A percentile compares a stretch with the other conserved stretches of the same genome.
Conservation (phyloP, 2,113 vertebrate species). For the Cyprinodon brontotheroides region DNA sequence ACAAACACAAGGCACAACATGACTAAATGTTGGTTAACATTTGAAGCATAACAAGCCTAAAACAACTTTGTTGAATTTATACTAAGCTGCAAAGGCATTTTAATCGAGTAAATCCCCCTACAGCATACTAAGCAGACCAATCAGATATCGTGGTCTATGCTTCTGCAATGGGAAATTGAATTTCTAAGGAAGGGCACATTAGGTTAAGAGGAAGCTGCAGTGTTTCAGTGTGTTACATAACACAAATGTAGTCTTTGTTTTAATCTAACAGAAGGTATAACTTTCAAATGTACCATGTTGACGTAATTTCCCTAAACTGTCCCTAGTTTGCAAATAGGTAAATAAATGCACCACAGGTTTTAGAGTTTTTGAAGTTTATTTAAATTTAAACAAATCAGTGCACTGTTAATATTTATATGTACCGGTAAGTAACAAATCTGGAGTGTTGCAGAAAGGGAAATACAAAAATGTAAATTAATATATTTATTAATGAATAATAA, state of each 20-base stretch:
- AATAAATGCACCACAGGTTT: not conserved
- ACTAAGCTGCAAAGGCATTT: not conserved
- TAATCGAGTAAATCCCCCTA: not conserved
- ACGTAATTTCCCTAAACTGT: not conserved
- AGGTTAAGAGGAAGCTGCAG: not conserved
- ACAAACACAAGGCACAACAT: not conserved
- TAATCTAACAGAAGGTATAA: not conserved
- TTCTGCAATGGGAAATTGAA: not conserved
- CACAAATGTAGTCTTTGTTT: not conserved
- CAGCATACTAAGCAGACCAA: not conserved
- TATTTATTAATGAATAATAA: not conserved
- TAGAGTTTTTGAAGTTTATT: not conserved
- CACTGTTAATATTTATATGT: not conserved
- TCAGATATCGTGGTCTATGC: not conserved
- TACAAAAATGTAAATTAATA: not conserved
- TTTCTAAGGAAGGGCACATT: not conserved
- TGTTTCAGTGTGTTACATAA: not conserved
- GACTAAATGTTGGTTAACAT: not conserved
- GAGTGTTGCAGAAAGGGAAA: not conserved
- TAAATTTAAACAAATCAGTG: not conserved
- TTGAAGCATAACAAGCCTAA: not conserved
- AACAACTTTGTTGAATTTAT: not conserved
- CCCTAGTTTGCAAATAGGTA: not conserved
- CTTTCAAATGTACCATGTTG: not conserved
- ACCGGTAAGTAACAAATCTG: not conserved